These are phyloP conservation scores for Clarias magur DNA, from an alignment of 2,113 vertebrate species.

Conservation along the genomic window DNA sequence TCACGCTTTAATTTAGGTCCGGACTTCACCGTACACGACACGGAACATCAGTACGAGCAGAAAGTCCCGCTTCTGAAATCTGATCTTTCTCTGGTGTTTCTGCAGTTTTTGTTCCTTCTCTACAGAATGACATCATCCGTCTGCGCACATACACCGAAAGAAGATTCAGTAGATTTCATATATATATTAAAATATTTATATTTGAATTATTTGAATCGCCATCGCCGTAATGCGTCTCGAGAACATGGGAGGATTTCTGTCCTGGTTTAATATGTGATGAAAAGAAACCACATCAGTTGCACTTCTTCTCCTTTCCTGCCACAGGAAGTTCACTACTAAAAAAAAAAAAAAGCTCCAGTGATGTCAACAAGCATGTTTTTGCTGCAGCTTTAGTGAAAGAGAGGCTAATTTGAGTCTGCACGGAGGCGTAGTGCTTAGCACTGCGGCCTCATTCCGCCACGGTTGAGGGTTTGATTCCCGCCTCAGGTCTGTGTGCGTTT, in stretches of 20 bases:
- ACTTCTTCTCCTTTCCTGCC: not conserved
- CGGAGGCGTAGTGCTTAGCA: too few relatives aligned
- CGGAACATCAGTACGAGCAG: conserved; percentile 24
- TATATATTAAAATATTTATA: too few relatives aligned
- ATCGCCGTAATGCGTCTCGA: not conserved
- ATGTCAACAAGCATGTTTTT: not conserved
- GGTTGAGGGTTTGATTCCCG: too few relatives aligned
- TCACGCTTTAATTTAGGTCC: conserved; percentile 63
- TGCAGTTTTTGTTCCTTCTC: not conserved
- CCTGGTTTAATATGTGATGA: not conserved
- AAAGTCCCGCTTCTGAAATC: not conserved
- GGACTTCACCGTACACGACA: conserved; percentile 45
- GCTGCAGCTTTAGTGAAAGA: not conserved
- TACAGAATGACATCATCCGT: not conserved
- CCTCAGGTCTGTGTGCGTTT: too few relatives aligned
- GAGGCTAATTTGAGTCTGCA: not conserved
- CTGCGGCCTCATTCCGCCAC: too few relatives aligned
- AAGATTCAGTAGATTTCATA: not conserved
- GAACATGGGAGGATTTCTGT: not conserved
- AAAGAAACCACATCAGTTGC: conserved; percentile 9
- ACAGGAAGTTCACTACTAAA: conserved; percentile 24
- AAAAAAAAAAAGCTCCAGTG: not conserved
- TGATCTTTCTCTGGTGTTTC: not conserved
- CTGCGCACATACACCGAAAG: not conserved
- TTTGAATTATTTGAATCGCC: too few relatives aligned